Evolutionary conservation across 2,888 invertebrate genomes (phyloP).

Genomic region (Thera britannica): DNA sequence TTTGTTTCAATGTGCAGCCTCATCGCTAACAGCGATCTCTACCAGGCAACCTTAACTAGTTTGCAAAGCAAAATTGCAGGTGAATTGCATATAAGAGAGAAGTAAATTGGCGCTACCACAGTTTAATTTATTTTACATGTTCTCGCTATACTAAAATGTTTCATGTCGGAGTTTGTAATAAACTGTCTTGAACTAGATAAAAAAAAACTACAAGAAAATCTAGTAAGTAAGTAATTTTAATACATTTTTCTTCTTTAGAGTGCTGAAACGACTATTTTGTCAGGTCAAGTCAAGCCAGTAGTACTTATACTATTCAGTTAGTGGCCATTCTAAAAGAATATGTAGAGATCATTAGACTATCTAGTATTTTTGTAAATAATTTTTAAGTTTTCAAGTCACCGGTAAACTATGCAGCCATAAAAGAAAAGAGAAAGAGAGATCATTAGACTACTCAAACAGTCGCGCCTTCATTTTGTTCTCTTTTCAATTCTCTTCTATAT

Average conservation of each 20-base stretch:
- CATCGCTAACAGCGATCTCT: not conserved
- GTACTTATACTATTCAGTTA: constrained; percentile 8
- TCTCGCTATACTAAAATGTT: not conserved
- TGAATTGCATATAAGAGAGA: not conserved
- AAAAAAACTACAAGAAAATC: not conserved
- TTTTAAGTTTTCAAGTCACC: not conserved
- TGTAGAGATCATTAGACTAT: constrained; percentile 33
- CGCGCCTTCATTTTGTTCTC: constrained; percentile 43
- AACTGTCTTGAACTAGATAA: constrained; percentile 8
- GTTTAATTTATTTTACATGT: not conserved
- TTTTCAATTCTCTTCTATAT: constrained; percentile 51
- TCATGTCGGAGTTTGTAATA: not conserved
- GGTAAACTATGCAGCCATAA: constrained; percentile 9
- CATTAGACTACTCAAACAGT: constrained; percentile 30
- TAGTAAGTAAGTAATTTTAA: no score
- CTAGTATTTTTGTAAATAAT: not conserved
- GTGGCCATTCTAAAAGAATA: not conserved
- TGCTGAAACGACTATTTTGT: no score
- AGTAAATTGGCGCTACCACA: not conserved
- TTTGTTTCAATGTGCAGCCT: not conserved
- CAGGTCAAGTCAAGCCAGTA: not conserved
- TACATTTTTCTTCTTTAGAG: not conserved
- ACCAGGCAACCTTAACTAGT: not conserved
- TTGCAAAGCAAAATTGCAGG: constrained; percentile 1
- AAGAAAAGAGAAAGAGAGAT: constrained; percentile 22